Base-by-base conservation (phyloP, 1,140 invertebrate genomes). In the Semibalanus balanoides region DNA sequence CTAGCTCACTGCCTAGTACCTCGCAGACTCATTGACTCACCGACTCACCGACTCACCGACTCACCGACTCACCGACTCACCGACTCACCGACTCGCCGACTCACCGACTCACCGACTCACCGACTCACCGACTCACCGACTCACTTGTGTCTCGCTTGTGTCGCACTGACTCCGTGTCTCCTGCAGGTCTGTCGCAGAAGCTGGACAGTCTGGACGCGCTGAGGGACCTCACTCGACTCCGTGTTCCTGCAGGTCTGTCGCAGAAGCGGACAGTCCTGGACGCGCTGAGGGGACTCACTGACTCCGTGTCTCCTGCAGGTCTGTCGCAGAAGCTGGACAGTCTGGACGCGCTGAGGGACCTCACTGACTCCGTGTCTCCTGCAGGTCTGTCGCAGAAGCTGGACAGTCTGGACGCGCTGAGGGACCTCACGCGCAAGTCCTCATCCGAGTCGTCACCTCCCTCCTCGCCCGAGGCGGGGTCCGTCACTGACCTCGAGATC, bases 401-500 rank as follows among this genome's bases (percentile, higher is more conserved):
- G 27, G 76, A 77, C n/a, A 77, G 73, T n/a, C 31, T 77, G n/a
- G 76, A 77, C 30, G 30, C 73, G n/a, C 73, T 74, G 28, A 30
- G 73, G n/a, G 76, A 77, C 27, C 64, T 77, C 3, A 77, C 74
- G 35, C 73, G 76, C 69, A 77, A 77, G 74, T 75, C 51, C 7
- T 64, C 51, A 14, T 64, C 51, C 7, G 51, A 64, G 11, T 25
- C 51, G 1, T 64, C 51, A 3, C 51, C 51, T 7, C 51, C 51
- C 1, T 64, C 51, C 9, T 64, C 51, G 11, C 51, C 51, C 3
- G 51, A 64, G 51, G 22, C 22, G 22, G 1, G 51, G 22, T 64
- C 51, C 11, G 51, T 64, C 7, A 1, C 35, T 17, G 35, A 40
- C 17, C 35, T 40, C 5, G 35, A 40, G 35, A 40, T 40, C 35